These are phyloP conservation scores for Potamilus streckersoni DNA, from an alignment of 1,140 invertebrate species.

Conservation along the genomic window DNA sequence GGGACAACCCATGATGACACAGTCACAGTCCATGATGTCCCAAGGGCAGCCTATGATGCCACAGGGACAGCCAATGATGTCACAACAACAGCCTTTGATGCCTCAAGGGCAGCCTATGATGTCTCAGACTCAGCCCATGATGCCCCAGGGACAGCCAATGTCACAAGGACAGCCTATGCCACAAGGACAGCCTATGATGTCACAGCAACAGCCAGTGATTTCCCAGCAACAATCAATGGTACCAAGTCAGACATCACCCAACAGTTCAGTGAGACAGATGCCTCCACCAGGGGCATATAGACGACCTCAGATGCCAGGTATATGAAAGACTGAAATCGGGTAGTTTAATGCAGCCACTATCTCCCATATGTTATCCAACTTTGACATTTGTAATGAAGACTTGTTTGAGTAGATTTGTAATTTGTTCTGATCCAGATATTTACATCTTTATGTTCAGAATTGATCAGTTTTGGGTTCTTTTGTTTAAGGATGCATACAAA, in stretches of 20 bases:
- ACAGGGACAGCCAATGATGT: slow-evolving; percentile 37
- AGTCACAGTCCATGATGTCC: slow-evolving; percentile 27
- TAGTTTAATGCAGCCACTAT: too few relatives aligned
- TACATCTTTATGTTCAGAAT: too few relatives aligned
- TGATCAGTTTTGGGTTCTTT: too few relatives aligned
- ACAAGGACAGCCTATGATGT: slow-evolving; percentile 29
- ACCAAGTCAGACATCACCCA: slow-evolving; percentile 34
- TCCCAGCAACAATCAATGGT: slow-evolving; percentile 36
- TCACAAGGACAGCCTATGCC: slow-evolving; percentile 20
- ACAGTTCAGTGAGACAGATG: slow-evolving; percentile 14
- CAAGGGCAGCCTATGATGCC: slow-evolving; percentile 36
- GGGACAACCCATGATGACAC: slow-evolving; percentile 40
- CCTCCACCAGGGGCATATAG: slow-evolving; percentile 15
- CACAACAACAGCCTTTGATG: slow-evolving; percentile 40
- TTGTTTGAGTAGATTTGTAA: too few relatives aligned
- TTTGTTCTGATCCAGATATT: too few relatives aligned
- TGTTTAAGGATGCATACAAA: too few relatives aligned
- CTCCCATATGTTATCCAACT: too few relatives aligned
- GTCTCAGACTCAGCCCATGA: slow-evolving; percentile 24
- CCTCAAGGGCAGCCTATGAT: slow-evolving; percentile 30
- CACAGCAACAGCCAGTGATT: slow-evolving; percentile 35
- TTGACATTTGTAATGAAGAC: too few relatives aligned
- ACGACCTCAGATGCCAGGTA: slow-evolving; percentile 28
- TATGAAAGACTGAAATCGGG: neutral
- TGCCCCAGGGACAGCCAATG: slow-evolving; percentile 22